Percentiles rank a stretch among this genome's conserved stretches.
phyloP scores from a whole-genome alignment of 2,113 vertebrate species.

The Coreoperca whiteheadi region DNA sequence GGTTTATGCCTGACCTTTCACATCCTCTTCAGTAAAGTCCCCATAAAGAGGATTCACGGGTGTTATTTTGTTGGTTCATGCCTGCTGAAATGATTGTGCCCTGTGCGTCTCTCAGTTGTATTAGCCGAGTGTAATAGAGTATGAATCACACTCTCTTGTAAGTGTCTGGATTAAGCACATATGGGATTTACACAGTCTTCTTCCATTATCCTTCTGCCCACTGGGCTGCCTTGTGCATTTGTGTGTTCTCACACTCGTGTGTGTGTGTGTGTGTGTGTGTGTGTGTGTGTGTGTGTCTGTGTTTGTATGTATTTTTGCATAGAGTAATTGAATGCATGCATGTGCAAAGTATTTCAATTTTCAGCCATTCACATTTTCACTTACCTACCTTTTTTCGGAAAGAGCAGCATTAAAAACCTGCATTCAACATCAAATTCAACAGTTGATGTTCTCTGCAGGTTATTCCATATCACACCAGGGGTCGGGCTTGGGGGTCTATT shows the following conservation, averaged over 20 bases:
- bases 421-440: constrained; percentile 65
- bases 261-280: background rate
- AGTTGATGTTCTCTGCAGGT: constrained; percentile 72
- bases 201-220: constrained; percentile 69
- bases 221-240: constrained; percentile 46
- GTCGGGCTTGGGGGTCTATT: constrained; percentile 64
- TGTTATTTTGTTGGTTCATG: constrained; percentile 70
- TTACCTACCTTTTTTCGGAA: constrained; percentile 33
- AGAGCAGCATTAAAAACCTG: constrained; percentile 52
- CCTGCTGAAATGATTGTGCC: constrained; percentile 68
- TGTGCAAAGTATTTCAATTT: constrained; percentile 51
- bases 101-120: constrained; percentile 66
- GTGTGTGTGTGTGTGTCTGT: background rate
- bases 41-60: constrained; percentile 77
- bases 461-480: constrained; percentile 73
- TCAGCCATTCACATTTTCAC: constrained; percentile 43
- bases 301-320: constrained; percentile 38
- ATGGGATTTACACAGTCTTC: constrained; percentile 78
- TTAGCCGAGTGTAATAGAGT: constrained; percentile 79
- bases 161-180: constrained; percentile 83
- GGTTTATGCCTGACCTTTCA: constrained; percentile 70
- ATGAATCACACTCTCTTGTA: constrained; percentile 82
- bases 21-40: constrained; percentile 57
- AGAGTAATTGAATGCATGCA: constrained; percentile 30
- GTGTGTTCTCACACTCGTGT: constrained; percentile 11